phyloP scores from a whole-genome alignment of 2,888 invertebrate genomes.

The Parasteatoda lunata region DNA sequence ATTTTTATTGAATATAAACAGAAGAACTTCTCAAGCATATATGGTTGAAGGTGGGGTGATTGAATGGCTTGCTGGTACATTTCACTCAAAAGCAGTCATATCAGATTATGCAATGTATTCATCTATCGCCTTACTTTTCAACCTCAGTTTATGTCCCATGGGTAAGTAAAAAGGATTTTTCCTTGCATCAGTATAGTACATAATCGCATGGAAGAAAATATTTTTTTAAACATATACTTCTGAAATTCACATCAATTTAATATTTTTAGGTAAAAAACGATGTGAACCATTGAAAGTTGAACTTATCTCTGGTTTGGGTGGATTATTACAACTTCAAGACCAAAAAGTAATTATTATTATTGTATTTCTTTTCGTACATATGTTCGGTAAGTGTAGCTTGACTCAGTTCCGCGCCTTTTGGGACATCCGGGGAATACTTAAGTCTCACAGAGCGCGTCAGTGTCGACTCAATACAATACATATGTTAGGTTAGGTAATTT shows the following conservation, averaged over 20 bases:
- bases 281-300: conserved; percentile 60
- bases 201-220: neutral
- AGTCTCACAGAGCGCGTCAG: no score
- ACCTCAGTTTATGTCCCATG: conserved; percentile 79
- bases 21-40: conserved; percentile 78
- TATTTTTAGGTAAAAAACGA: conserved; percentile 45
- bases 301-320: conserved; percentile 47
- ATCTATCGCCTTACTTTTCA: conserved; percentile 81
- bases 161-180: conserved; percentile 17
- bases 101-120: conserved; percentile 80
- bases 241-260: neutral
- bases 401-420: no score
- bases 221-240: no score
- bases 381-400: no score
- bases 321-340: conserved; percentile 45
- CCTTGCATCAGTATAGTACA: neutral
- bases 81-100: conserved; percentile 74
- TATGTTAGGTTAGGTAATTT: no score
- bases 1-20: conserved; percentile 69
- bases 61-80: conserved; percentile 79
- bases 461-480: no score
- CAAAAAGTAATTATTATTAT: conserved; percentile 29
- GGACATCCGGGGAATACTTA: no score
- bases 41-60: conserved; percentile 80
- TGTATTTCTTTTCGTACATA: no score